Evolutionary conservation across 2,888 invertebrate species (phyloP), one percentile per base, ranked within the genome.

Genomic region (Cheilosia pagana): DNA sequence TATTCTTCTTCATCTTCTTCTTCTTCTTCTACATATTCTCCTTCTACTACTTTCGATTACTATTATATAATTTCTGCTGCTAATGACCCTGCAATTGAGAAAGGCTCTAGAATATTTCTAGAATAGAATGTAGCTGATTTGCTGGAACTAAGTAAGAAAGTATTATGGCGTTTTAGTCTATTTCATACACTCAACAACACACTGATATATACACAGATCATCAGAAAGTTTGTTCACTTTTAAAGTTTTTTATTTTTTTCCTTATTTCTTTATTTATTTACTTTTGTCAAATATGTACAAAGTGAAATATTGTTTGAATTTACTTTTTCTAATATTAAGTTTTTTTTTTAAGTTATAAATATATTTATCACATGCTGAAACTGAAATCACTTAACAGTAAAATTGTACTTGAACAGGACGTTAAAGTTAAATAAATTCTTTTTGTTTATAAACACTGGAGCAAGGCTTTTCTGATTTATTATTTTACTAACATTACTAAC

Each of bases 141-240:
- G 92, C 91, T 91, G 91, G 91, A 90, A 90, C 90, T 92, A 90
- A 91, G 91, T 92, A 91, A 91, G 90, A 89, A 91, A 91, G 91
- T 91, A 91, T 91, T 91, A 91, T 91, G 91, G 91, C 89, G 91
- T 91, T 91, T 91, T 91, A 89, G 88, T 88, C 88, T 89, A 88
- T 74, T 57, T 81, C 53, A 76, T 76, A 81, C 79, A 79, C 75
- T 50, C 85, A 60, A 68, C 53, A 12, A 55, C n/a, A 79, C 43
- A 75, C 79, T 59, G 10, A 45, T n/a, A 76, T 12, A 71, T 57
- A 82, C 67, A 72, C 52, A 31, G 25, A 8, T 65, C 48, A 68
- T 70, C 41, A 48, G 25, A 63, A 48, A 50, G 12, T 31, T 57
- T 59, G 21, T 35, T 21, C 8, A 19, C 2, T 55, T 57, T 41